Evolutionary conservation across 2,888 invertebrate genomes (phyloP).

Genomic region (Mechanitis mazaeus): DNA sequence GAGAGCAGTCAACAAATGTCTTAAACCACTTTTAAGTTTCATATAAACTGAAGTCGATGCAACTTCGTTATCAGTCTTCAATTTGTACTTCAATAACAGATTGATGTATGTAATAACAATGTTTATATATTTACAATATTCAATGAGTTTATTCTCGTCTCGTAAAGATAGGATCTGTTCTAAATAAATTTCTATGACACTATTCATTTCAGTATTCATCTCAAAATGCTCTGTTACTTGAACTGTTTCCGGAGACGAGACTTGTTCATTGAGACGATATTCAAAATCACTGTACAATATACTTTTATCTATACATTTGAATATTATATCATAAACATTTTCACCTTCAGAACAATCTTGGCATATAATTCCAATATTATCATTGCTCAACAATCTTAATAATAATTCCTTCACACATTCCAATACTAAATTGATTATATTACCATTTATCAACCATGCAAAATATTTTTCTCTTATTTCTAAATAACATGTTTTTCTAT

Average conservation of each 20-base stretch:
- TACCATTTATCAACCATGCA: conserved; percentile 50
- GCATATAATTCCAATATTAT: conserved; percentile 41
- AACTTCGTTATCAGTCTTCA: conserved; percentile 36
- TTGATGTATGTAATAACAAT: conserved; percentile 46
- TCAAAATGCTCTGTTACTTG: conserved; percentile 22
- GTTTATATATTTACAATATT: conserved; percentile 41
- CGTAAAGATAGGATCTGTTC: conserved; percentile 33
- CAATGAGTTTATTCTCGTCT: conserved; percentile 34
- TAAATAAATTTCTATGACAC: conserved; percentile 39
- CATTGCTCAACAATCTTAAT: conserved; percentile 49
- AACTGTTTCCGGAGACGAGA: conserved; percentile 8
- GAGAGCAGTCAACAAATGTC: conserved; percentile 39
- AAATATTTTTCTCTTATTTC: conserved; percentile 48
- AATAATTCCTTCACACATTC: conserved; percentile 42
- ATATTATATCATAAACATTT: conserved; percentile 45
- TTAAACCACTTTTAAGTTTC: conserved; percentile 38
- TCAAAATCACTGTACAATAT: conserved; percentile 62
- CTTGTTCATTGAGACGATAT: conserved; percentile 33
- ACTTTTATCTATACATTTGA: conserved; percentile 48
- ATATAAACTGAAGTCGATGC: conserved; percentile 35
- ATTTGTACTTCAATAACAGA: conserved; percentile 41
- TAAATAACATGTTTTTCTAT: conserved; percentile 50
- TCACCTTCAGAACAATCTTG: conserved; percentile 24
- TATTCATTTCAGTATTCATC: conserved; percentile 37
- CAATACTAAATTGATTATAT: conserved; percentile 36